Evolutionary conservation across 2,797 vertebrate species (phyloP), one percentile per base, ranked within the genome.

Genomic region (Pangasius djambal): DNA sequence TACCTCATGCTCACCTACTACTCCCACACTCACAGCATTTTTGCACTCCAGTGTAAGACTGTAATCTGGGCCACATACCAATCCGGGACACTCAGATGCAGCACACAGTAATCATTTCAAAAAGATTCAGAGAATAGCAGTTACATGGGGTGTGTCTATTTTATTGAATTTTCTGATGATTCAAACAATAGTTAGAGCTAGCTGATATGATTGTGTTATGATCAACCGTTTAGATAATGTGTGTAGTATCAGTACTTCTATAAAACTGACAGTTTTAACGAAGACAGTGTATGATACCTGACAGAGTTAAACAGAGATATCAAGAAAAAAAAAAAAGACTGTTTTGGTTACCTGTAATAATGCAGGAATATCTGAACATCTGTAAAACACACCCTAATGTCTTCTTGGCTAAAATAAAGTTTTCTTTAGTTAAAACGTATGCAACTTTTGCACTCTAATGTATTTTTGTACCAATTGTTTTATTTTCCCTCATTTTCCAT

Each of bases 51-150:
- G 61, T 84, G 72, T 77, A 67, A 88, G 44, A 52, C 57, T 31
- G 79, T 50, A 57, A 77, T 88, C 72, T 86, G 44, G 75, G 16
- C 57, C n/a, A 50, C n/a, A 28, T 52, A 79, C 59, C 86, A 48
- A 34, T 50, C 74, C 12, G 16, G n/a, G 52, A 31, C 55, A 4
- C 48, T 85, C 57, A 55, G 18, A 83, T 28, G 77, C 67, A 82
- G 37, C 65, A 55, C 31, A n/a, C 48, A 81, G 28, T 31, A 70
- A 59, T 74, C 34, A 55, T 3, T 34, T 34, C 1, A 34, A 28
- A 70, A 70, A 22, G 57, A 31, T 28, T 48, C 20, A 72, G 18
- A 70, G 22, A 16, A 12, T n/a, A 78, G 48, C 0, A 3, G 18
- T n/a, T 72, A 52, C n/a, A 34, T 18, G 50, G 15, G 2, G 50